Base-by-base conservation (phyloP, 2,888 invertebrate species). In the Pristionchus fissidentatus region DNA sequence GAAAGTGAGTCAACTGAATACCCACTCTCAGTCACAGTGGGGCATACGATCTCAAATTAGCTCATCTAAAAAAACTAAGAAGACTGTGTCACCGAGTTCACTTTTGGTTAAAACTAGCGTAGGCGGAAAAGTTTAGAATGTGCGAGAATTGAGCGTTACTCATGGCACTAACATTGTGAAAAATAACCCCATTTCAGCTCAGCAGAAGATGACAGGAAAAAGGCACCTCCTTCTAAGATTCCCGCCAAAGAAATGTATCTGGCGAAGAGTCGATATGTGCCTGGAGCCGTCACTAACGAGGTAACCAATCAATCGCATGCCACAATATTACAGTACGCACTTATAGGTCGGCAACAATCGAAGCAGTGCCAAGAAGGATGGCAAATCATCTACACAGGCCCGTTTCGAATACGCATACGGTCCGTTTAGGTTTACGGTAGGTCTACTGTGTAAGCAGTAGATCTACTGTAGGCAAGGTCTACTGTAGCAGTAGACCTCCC, bases 201-300 rank as follows among this genome's bases (percentile, higher is more conserved):
- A 22, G 80, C 80, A 22, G 80, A 80, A 41, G 80, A 80, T 26
- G 80, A 80, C 15, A 80, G 60, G 35, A 80, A 60, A 26, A 80
- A 80, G 35, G 46, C 19, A 62, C 8, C 29, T 3, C 35, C 32
- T n/a, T 22, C 78, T 29, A 80, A 80, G 43, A 29, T 80, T 10
- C 93, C 94, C 84, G 95, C 95, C 3, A 96, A 96, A 89, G 95
- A 95, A 90, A 95, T 95, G 86, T 96, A 96, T 93, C 93, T 96
- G 87, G 95, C 95, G 87, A 95, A 96, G 87, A 95, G 96, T 87
- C 94, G 96, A 91, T 96, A 96, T 93, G 95, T 96, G 88, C 95
- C 95, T 85, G 96, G 96, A 90, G 60, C 80, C 38, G 60, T 80
- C 46, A 52, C 80, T 4, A 80, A 80, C 26, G 60, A 80, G 35